Conservation (phyloP, 2,797 vertebrate genomes). For the Oryzias dopingdopingensis region DNA sequence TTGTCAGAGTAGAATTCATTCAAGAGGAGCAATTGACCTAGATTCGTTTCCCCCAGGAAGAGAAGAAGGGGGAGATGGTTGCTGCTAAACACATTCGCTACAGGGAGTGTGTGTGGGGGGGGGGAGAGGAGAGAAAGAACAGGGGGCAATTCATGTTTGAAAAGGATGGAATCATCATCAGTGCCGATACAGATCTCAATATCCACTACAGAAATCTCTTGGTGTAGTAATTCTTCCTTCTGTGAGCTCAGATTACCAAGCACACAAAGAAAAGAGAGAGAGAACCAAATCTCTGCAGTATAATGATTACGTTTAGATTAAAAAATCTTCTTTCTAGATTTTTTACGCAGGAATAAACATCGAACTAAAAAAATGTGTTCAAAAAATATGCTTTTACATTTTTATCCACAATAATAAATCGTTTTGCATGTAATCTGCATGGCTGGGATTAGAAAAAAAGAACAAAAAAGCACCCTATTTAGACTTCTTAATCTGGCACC, state of each 20-base stretch:
- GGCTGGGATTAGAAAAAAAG: too few species aligned
- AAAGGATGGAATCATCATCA: slow-evolving; percentile 55
- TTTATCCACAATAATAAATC: too few species aligned
- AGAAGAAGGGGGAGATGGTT: slow-evolving; percentile 57
- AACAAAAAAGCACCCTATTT: background rate
- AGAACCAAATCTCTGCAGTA: slow-evolving; percentile 16
- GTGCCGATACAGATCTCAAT: slow-evolving; percentile 49
- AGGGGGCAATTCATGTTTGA: slow-evolving; percentile 49
- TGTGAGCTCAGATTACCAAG: slow-evolving; percentile 6
- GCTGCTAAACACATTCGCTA: slow-evolving; percentile 77
- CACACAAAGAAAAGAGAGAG: slow-evolving; percentile 9
- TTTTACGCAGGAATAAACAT: too few species aligned
- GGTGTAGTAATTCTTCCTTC: slow-evolving; percentile 21
- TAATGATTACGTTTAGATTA: slow-evolving; percentile 20
- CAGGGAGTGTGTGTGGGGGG: slow-evolving; percentile 53
- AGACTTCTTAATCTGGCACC: slow-evolving; percentile 3
- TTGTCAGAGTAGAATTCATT: slow-evolving; percentile 79
- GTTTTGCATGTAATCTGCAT: too few species aligned
- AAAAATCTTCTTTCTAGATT: too few species aligned
- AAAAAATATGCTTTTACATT: too few species aligned
- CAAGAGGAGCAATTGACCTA: slow-evolving; percentile 84
- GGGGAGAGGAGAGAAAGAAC: slow-evolving; percentile 44
- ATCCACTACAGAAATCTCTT: slow-evolving; percentile 38
- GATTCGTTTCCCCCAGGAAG: slow-evolving; percentile 75
- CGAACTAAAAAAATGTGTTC: too few species aligned